A percentile compares a stretch with the other conserved stretches of the same genome.
These are phyloP conservation scores for Danio aesculapii DNA, from an alignment of 2,797 vertebrate genomes.

Conservation along the genomic window DNA sequence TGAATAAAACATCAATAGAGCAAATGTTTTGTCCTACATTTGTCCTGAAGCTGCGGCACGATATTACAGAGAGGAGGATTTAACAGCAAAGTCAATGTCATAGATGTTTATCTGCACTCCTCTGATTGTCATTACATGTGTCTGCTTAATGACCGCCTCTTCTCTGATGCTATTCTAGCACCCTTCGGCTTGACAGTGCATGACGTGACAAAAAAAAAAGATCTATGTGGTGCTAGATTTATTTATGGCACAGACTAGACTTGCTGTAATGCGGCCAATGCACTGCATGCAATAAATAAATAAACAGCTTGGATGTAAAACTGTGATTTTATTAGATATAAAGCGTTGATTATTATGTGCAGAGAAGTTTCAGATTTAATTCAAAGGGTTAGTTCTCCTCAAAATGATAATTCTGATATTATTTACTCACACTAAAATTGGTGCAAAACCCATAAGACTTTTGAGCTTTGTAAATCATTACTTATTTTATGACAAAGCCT, in stretches of 20 bases:
- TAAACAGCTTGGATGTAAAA: neutral
- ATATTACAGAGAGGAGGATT: conserved; percentile 2
- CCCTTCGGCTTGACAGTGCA: conserved; percentile 58
- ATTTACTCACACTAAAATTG: too few relatives aligned
- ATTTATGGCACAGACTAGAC: conserved; percentile 16
- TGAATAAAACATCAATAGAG: conserved; percentile 18
- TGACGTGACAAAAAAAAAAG: neutral
- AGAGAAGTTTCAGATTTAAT: neutral
- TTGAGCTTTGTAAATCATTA: too few relatives aligned
- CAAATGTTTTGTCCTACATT: conserved; percentile 38
- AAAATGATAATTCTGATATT: too few relatives aligned
- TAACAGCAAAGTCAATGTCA: conserved; percentile 54
- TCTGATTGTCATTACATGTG: conserved; percentile 61
- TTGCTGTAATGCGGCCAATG: conserved; percentile 61
- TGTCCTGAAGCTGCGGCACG: conserved; percentile 14
- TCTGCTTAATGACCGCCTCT: conserved; percentile 61
- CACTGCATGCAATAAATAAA: conserved; percentile 25
- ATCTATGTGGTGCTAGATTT: conserved; percentile 52
- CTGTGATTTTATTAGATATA: neutral
- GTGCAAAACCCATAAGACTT: too few relatives aligned
- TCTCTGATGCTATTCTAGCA: conserved; percentile 63
- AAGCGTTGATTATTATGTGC: neutral
- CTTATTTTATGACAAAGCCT: too few relatives aligned
- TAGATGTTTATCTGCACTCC: conserved; percentile 56
- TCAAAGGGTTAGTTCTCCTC: too few relatives aligned